Base-by-base conservation (phyloP, 1,140 invertebrate species). In the Leptonema lineaticorne region DNA sequence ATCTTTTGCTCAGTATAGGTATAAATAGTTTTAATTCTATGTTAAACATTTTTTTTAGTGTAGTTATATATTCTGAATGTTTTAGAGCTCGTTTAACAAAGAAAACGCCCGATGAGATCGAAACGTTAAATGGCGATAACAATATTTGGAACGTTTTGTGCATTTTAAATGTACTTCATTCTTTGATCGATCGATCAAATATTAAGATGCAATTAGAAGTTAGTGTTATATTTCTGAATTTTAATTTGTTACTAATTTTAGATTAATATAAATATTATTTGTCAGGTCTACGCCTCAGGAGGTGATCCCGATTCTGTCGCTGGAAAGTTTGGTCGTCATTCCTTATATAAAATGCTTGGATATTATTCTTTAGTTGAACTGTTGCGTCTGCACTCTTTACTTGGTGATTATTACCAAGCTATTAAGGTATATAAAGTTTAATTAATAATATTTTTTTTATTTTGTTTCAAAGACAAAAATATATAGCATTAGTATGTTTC, bases 141-240 rank as follows among this genome's bases (percentile, higher is more conserved):
- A 97, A 97, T 79, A 90, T 96, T 1, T 99, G 97, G 97, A 98
- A 98, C 85, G 95, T 99, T 18, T 89, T 99, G 24, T 96, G 95
- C 77, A 95, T 99, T 20, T 85, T 99, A 9, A 99, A 99, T 84
- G 97, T 99, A 37, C 83, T 99, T 27, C 96, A 99, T 78, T 98
- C 96, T 8, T 84, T 99, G 41, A 95, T 99, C 5, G 96, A 98
- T 73, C 99, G 99, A 79, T 98, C 96, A 0, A 98, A 98, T 78
- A 99, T 99, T 73, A 99, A 99, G 78, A 89, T 91, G 72, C 97
- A 99, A 78, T 82, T 99, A 68, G 95, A 98, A 82, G 95, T 93
- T 74, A 76, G 74, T 67, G 11, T 60, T 28, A 18, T 14, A 62
- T 46, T 58, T 59, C n/a, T 16, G 16, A 22, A 53, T 20, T 24